Evolutionary conservation across 2,113 vertebrate genomes (phyloP).

Genomic region (Salvelinus namaycush): DNA sequence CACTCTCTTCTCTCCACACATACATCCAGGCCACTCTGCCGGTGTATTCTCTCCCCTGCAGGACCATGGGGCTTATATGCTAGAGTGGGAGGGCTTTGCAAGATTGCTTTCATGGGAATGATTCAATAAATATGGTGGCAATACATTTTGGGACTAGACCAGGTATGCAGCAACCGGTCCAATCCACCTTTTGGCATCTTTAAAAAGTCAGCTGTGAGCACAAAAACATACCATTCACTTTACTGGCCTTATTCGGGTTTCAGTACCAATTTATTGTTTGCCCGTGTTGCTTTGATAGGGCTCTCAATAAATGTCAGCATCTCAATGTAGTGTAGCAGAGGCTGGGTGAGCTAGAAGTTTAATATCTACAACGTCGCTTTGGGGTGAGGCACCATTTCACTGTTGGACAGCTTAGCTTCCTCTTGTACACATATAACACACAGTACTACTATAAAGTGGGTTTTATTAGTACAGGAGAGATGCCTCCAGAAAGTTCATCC

Average conservation of each 20-base stretch:
- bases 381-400: background rate
- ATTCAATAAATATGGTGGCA: conserved; percentile 23
- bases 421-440: background rate
- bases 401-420: background rate
- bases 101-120: conserved; percentile 16
- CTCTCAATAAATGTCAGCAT: background rate
- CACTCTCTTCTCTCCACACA: background rate
- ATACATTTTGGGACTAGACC: conserved; percentile 7
- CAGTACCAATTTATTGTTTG: background rate
- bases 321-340: background rate
- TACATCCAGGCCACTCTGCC: conserved; percentile 7
- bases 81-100: conserved; percentile 30
- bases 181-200: background rate
- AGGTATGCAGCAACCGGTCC: background rate
- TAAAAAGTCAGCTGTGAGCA: background rate
- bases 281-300: background rate
- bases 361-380: background rate
- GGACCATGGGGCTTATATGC: conserved; percentile 27
- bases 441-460: background rate
- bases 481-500: conserved; percentile 26
- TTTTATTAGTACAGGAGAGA: conserved; percentile 8
- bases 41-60: background rate
- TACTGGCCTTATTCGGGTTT: background rate
- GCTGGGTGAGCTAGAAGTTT: background rate
- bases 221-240: conserved; percentile 4